Evolutionary conservation across 2,888 invertebrate genomes (phyloP), one percentile per base, ranked within the genome.

Genomic region (Oxycera nigricornis): DNA sequence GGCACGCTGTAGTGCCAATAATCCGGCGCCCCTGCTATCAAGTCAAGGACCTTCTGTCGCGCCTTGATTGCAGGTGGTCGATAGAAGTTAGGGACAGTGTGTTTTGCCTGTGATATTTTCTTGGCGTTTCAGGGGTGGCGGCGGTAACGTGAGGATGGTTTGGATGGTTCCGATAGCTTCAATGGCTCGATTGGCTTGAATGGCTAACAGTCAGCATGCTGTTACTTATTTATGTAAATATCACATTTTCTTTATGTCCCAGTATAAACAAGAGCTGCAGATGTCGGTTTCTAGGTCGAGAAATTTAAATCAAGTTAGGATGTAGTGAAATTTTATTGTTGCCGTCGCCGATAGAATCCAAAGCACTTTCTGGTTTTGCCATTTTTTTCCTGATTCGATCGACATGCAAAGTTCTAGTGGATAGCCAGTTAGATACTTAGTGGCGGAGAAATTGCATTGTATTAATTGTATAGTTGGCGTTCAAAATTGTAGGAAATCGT

Each of bases 261-360:
- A 68, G 67, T 26, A 46, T 50, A 50, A 24, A 50, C 67, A 46
- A 68, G 67, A 68, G 67, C 28, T 46, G 46, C 67, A 68, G n/a
- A 68, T 68, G 67, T 68, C 46, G 67, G 67, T 68, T 68, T 68
- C 67, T 68, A 68, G 67, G 67, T 68, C 67, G 67, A 50, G 17
- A 68, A 65, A 46, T 68, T 68, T 50, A 46, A 46, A 68, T 68
- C 67, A 46, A 68, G 67, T 68, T 68, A 4, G 67, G 67, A 68
- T n/a, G 50, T 14, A 68, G 67, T 68, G 67, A 68, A 68, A 68
- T 50, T 68, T 68, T 50, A 68, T 68, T 68, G 50, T 68, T 46
- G 67, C 46, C 67, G 9, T 41, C 30, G 46, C 50, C 46, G 50
- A 46, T 28, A 68, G 67, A 68, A 68, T 61, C 31, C 61, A 17